These are phyloP conservation scores for Trissolcus japonicus DNA, from an alignment of 2,888 invertebrate species.

Conservation along the genomic window DNA sequence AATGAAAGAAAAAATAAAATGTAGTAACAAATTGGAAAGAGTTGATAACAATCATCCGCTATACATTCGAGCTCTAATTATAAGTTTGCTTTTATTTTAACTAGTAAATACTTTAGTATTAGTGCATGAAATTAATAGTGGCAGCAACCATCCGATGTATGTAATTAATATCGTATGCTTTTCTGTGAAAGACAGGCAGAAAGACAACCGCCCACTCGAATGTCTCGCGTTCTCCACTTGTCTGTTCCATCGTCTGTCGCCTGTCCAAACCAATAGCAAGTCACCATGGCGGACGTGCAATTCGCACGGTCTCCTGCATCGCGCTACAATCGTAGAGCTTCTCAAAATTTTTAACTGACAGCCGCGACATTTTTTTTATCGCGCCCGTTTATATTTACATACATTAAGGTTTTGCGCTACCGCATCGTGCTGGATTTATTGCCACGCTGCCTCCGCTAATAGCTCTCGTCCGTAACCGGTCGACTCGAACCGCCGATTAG, in stretches of 20 bases:
- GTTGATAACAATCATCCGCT: conserved; percentile 15
- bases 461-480: background rate
- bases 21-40: conserved; percentile 5
- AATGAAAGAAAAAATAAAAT: conserved; percentile 10
- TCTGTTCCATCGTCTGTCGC: conserved; percentile 61
- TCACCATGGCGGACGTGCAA: conserved; percentile 62
- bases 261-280: conserved; percentile 63
- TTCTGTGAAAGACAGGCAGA: conserved; percentile 56
- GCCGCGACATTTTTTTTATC: conserved; percentile 46
- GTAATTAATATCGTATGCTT: conserved; percentile 56
- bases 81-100: conserved; percentile 46
- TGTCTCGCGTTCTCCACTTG: conserved; percentile 62
- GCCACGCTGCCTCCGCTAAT: conserved; percentile 16
- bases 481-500: background rate
- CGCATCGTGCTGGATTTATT: conserved; percentile 27
- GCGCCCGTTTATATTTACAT: conserved; percentile 52
- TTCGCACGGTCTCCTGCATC: conserved; percentile 61
- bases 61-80: conserved; percentile 42
- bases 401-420: conserved; percentile 36
- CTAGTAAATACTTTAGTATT: conserved; percentile 54
- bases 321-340: conserved; percentile 64
- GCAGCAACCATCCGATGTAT: conserved; percentile 55
- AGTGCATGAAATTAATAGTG: conserved; percentile 55
- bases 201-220: conserved; percentile 64
- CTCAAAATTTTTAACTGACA: conserved; percentile 44